These are phyloP conservation scores for Tyto alba DNA, from an alignment of 2,113 vertebrate genomes.

Conservation along the genomic window DNA sequence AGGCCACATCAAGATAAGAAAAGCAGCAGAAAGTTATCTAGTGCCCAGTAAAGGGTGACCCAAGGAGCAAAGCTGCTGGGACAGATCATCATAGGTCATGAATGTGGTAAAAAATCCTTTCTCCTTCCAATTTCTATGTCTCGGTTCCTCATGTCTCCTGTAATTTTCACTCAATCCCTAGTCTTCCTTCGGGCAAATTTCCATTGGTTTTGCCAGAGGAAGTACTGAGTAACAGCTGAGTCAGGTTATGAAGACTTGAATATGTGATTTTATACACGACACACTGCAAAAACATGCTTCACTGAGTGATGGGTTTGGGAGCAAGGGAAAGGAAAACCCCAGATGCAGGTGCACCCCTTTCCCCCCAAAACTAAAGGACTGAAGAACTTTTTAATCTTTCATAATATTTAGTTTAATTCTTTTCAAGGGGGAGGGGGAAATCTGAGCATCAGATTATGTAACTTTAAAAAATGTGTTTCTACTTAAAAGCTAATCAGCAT, in stretches of 20 bases:
- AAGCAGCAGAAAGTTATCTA: background rate
- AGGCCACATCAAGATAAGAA: background rate
- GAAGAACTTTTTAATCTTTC: conserved; percentile 18
- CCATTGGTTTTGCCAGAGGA: background rate
- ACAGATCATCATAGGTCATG: background rate
- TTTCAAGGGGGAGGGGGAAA: conserved; percentile 13
- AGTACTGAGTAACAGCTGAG: conserved; percentile 42
- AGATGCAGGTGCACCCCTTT: conserved; percentile 17
- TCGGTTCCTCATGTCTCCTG: background rate
- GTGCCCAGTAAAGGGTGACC: background rate
- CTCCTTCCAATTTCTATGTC: background rate
- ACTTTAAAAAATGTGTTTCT: conserved; percentile 64
- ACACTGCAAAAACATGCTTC: background rate
- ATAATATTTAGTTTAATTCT: conserved; percentile 50
- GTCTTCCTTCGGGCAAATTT: background rate
- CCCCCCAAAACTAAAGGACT: background rate
- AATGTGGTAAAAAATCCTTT: background rate
- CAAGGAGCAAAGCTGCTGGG: background rate
- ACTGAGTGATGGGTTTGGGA: background rate
- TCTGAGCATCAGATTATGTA: conserved; percentile 51
- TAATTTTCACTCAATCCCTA: background rate
- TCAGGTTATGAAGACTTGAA: background rate
- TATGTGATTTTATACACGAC: background rate
- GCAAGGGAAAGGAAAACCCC: conserved; percentile 11
- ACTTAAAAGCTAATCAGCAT: conserved; percentile 62